Evolutionary conservation across 2,113 vertebrate genomes (phyloP), one percentile per base, ranked within the genome.

Genomic region (Vireo altiloquus): DNA sequence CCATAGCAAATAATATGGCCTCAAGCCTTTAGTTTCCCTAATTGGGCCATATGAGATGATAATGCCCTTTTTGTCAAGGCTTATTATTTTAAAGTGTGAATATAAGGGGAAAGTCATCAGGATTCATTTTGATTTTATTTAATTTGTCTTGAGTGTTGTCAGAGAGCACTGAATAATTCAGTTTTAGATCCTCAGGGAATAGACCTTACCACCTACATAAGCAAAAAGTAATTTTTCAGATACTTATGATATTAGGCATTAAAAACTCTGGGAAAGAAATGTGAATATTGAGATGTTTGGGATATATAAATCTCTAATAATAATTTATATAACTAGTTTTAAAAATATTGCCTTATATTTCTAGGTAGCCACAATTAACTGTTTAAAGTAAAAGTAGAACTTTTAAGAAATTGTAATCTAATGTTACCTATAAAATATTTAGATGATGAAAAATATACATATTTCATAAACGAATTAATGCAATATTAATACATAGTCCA

Each of bases 111-210:
- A 87, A 92, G 71, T 92, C 64, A 83, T 53, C n/a, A 31, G n/a
- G 46, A 92, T 90, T 93, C 39, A 90, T 94, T 96, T 52, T 83
- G 47, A 79, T 95, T 95, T 95, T 95, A 95, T 96, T 97, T 95
- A 95, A 96, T 96, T 97, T 95, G 70, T 95, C 90, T 93, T 91
- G 83, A 90, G 44, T 77, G 46, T 93, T 95, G 81, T 95, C 93
- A 95, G 61, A 89, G 83, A 64, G 33, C 74, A 90, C 63, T 96
- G 89, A 96, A 95, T 96, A 95, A 96, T 97, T 96, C 88, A 95
- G 35, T 81, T 94, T 90, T 91, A 81, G 22, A 37, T 95, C 83
- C 93, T 82, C 15, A 3, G 89, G 96, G 90, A 96, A 69, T 12
- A 95, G 92, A 92, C 49, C 72, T 95, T 97, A 81, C 78, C 81